Evolutionary conservation across 2,113 vertebrate species (phyloP).

Genomic region (Corythornis vintsioides): DNA sequence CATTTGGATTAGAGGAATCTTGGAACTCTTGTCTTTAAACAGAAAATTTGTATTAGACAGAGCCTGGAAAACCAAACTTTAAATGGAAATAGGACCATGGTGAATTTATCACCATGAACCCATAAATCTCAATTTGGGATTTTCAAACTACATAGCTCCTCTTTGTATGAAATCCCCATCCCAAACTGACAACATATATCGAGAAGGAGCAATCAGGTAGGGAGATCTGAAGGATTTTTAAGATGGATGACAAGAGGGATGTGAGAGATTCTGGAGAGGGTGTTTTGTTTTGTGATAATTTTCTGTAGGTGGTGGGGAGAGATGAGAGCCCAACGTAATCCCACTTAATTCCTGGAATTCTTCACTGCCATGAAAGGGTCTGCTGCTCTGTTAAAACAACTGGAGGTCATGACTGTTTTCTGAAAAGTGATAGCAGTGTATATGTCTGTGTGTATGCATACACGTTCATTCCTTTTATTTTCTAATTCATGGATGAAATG

Average conservation of each 20-base stretch:
- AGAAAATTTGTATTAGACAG: not conserved
- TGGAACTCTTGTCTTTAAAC: not conserved
- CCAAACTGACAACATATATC: not conserved
- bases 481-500: not conserved
- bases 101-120: not conserved
- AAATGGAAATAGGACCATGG: not conserved
- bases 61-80: not conserved
- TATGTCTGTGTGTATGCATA: not conserved
- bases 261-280: not conserved
- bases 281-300: not conserved
- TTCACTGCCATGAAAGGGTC: not conserved
- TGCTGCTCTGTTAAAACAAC: not conserved
- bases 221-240: not conserved
- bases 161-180: not conserved
- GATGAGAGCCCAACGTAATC: not conserved
- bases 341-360: not conserved
- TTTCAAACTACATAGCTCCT: not conserved
- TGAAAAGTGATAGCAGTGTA: not conserved
- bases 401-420: not conserved
- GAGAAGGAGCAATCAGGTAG: not conserved
- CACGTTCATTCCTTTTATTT: not conserved
- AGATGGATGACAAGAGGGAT: not conserved
- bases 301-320: not conserved
- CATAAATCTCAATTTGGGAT: not conserved
- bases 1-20: not conserved